Evolutionary conservation across 2,888 invertebrate species (phyloP).

Genomic region (Drosophila mulleri): DNA sequence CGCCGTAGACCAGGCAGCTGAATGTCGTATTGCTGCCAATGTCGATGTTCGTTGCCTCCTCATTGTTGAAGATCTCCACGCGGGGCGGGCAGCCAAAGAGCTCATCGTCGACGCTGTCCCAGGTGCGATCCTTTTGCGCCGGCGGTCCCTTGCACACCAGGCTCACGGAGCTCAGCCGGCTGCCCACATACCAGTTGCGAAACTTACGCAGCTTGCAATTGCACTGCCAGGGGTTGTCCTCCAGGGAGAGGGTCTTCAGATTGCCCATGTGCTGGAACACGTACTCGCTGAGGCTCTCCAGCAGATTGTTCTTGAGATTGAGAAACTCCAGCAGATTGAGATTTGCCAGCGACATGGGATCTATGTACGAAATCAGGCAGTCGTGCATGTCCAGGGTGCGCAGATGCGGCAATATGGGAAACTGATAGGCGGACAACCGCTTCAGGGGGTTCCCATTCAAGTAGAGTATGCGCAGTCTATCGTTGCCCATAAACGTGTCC

Average conservation of each 20-base stretch:
- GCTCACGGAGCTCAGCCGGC: slow-evolving; percentile 91
- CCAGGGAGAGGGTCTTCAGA: slow-evolving; percentile 92
- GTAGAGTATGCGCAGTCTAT: slow-evolving; percentile 91
- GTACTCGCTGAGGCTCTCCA: slow-evolving; percentile 89
- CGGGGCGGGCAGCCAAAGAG: slow-evolving; percentile 94
- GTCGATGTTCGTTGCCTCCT: slow-evolving; percentile 88
- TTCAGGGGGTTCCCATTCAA: slow-evolving; percentile 93
- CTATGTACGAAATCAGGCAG: slow-evolving; percentile 91
- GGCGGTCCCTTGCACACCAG: slow-evolving; percentile 91
- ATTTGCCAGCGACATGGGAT: slow-evolving; percentile 91
- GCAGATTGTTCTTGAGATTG: slow-evolving; percentile 92
- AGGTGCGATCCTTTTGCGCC: slow-evolving; percentile 89
- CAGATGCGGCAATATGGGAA: slow-evolving; percentile 92
- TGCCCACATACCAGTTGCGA: slow-evolving; percentile 92
- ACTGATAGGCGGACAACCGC: slow-evolving; percentile 90
- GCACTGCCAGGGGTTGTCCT: slow-evolving; percentile 95
- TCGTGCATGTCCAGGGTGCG: slow-evolving; percentile 92
- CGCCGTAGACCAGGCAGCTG: slow-evolving; percentile 92
- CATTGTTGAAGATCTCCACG: slow-evolving; percentile 87
- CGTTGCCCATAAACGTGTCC: slow-evolving; percentile 93
- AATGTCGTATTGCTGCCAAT: slow-evolving; percentile 93
- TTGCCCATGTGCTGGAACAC: slow-evolving; percentile 90
- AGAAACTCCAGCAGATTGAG: slow-evolving; percentile 90
- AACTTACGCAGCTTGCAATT: slow-evolving; percentile 94
- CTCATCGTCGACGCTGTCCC: slow-evolving; percentile 91